Base-by-base conservation (phyloP, 2,888 invertebrate species). In the Frankliniella fusca region DNA sequence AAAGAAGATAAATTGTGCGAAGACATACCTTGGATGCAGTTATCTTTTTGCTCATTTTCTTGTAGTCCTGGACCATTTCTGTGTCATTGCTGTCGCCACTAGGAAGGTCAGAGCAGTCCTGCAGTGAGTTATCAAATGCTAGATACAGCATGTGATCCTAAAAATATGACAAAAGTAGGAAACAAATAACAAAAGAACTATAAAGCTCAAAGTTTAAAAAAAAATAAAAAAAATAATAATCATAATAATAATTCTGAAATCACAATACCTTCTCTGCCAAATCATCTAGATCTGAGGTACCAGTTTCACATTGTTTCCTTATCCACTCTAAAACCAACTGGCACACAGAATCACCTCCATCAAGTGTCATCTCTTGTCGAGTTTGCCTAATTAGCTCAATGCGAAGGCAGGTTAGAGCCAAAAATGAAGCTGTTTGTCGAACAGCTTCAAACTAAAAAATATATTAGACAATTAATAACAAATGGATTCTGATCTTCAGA, bases 91-190 rank as follows among this genome's bases (percentile, higher is more conserved):
- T 88, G 83, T 91, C 91, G 28, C 90, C 89, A 28, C 89, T 88
- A 11, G 94, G 94, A 86, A 95, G 90, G 86, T 94, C 94, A 83
- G 92, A 91, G 89, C 94, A 95, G 89, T 95, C 95, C 85, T 94
- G 93, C 85, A 95, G 90, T 65, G 92, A 92, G 87, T 95, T 94
- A 87, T 92, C 93, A 83, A 91, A 89, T 85, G 94, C 94, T 83
- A 95, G 90, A 88, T 93, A 95, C 86, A 95, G 89, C 88, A 95
- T 90, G 87, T 94, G 93, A 28, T 92, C 91, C 89, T 90, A 85
- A 49, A 85, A 85, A 83, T 84, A 54, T 70, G 83, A 80, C 5
- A 82, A 54, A 28, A 48, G 38, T 27, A 76, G n/a, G 23, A 48
- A 65, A n/a, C 23, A 80, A 61, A 82, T 79, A 50, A n/a, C 49